Evolutionary conservation across 2,113 vertebrate species (phyloP).

Genomic region (Propithecus coquereli): DNA sequence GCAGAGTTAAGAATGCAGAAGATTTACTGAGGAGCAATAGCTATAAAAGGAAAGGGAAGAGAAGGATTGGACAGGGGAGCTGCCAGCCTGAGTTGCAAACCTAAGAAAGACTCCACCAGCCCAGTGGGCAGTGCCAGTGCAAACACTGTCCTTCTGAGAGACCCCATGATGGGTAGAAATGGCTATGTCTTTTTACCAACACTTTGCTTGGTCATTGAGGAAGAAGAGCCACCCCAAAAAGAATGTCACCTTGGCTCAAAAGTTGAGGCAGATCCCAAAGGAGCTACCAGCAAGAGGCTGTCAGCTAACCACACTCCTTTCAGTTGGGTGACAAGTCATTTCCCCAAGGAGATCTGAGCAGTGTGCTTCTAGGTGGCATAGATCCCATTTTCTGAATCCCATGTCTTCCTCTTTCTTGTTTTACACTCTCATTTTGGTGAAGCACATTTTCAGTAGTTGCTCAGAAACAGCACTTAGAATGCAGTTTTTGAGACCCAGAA

Average conservation of each 20-base stretch:
- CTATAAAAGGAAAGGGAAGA: neutral
- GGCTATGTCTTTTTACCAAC: neutral
- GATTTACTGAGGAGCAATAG: neutral
- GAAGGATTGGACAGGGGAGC: neutral
- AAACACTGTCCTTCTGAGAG: neutral
- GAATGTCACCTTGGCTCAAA: neutral
- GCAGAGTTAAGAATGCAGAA: neutral
- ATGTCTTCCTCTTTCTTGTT: neutral
- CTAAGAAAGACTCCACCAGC: too few relatives aligned
- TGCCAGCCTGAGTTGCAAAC: neutral
- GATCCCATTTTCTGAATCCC: neutral
- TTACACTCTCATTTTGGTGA: neutral
- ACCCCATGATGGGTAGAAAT: neutral
- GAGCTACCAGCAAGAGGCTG: neutral
- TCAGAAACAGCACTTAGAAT: neutral
- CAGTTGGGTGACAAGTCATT: neutral
- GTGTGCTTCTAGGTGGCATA: neutral
- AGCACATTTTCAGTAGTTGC: neutral
- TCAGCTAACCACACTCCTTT: neutral
- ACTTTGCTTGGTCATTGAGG: neutral
- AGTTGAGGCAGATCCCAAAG: neutral
- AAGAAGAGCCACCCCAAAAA: neutral
- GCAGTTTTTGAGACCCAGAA: neutral
- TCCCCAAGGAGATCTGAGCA: neutral
- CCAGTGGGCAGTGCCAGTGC: rapidly evolving